Evolutionary conservation across 2,888 invertebrate genomes (phyloP).

Genomic region (Gibbula magus): DNA sequence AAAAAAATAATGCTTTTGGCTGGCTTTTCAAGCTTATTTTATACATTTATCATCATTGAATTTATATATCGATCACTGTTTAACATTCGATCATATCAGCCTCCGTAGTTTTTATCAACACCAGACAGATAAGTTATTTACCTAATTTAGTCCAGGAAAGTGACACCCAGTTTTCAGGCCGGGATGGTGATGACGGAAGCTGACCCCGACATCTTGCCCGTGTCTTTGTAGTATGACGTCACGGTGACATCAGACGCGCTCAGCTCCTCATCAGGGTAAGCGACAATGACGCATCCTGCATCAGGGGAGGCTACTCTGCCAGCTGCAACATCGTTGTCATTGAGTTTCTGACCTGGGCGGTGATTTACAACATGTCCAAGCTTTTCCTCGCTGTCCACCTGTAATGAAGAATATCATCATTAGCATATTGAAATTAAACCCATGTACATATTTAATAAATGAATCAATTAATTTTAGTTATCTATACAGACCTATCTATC

Average conservation of each 20-base stretch:
- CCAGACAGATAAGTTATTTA: neutral
- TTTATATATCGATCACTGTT: too few species aligned
- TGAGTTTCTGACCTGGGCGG: neutral
- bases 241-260: neutral
- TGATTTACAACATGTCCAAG: neutral
- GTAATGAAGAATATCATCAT: neutral
- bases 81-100: too few species aligned
- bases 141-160: neutral
- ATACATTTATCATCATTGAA: too few species aligned
- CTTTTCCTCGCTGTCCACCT: slow-evolving; percentile 18
- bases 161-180: neutral
- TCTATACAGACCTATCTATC: too few species aligned
- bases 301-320: neutral
- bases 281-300: slow-evolving; percentile 19
- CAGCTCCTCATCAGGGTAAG: neutral
- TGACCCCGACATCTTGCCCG: neutral
- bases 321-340: slow-evolving; percentile 12
- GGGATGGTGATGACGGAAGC: neutral
- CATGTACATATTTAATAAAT: too few species aligned
- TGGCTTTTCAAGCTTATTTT: too few species aligned
- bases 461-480: too few species aligned
- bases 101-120: too few species aligned
- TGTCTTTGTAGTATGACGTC: neutral
- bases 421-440: too few species aligned
- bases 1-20: too few species aligned